Evolutionary conservation across 2,113 vertebrate genomes (phyloP).

Genomic region (Paracanthobrama guichenoti): DNA sequence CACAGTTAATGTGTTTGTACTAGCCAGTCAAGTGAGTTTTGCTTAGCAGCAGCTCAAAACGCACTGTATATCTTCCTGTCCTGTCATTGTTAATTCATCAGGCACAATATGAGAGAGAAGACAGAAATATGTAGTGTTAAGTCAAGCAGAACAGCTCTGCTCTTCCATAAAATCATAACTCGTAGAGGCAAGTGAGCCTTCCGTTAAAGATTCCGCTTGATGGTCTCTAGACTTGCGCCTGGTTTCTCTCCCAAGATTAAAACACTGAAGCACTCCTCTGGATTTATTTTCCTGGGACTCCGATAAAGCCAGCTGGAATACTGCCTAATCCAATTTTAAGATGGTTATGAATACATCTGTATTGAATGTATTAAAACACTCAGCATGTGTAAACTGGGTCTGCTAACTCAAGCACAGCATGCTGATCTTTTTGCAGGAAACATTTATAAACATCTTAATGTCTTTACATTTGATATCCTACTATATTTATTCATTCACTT

Average conservation of each 20-base stretch:
- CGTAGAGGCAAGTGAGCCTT: conserved; percentile 9
- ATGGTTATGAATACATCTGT: conserved; percentile 38
- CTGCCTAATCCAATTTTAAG: conserved; percentile 50
- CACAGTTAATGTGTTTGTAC: conserved; percentile 25
- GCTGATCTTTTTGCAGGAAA: not conserved
- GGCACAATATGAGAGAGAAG: conserved; percentile 4
- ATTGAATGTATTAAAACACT: conserved; percentile 37
- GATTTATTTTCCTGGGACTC: conserved; percentile 24
- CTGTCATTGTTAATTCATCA: conserved; percentile 38
- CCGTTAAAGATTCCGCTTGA: not conserved
- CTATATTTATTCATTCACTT: not conserved
- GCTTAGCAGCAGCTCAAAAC: not conserved
- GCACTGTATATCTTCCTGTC: not conserved
- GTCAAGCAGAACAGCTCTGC: conserved; percentile 20
- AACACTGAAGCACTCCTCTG: conserved; percentile 34
- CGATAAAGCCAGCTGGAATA: conserved; percentile 50
- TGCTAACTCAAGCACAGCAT: conserved; percentile 10
- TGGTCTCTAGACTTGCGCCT: conserved; percentile 2
- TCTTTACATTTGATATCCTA: not conserved
- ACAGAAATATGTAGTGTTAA: conserved; percentile 33
- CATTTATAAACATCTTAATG: not conserved
- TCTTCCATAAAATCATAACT: conserved; percentile 36
- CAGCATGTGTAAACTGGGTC: conserved; percentile 5
- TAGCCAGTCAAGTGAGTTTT: conserved; percentile 18
- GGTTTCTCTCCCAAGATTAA: conserved; percentile 27